phyloP scores from a whole-genome alignment of 1,140 invertebrate genomes.

The Venturia canescens region DNA sequence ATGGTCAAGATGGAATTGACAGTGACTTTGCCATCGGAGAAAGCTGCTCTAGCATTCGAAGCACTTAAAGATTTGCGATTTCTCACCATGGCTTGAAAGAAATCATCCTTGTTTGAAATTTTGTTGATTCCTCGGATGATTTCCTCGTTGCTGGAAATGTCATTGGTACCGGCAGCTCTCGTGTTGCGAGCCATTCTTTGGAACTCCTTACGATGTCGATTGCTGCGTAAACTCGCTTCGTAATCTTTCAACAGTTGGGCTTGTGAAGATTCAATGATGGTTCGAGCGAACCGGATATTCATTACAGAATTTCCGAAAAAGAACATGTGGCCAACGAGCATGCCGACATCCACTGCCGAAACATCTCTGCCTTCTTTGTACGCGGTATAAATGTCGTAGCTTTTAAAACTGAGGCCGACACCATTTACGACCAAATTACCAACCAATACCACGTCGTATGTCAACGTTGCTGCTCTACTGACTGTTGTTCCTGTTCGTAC shows the following conservation, averaged over 20 bases:
- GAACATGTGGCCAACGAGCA: slow-evolving; percentile 54
- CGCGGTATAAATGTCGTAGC: slow-evolving; percentile 48
- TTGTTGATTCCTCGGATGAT: slow-evolving; percentile 58
- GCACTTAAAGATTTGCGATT: slow-evolving; percentile 31
- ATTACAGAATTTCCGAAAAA: slow-evolving; percentile 57
- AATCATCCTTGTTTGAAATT: slow-evolving; percentile 54
- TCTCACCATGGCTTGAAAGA: slow-evolving; percentile 49
- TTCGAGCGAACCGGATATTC: slow-evolving; percentile 54
- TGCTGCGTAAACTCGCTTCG: slow-evolving; percentile 51
- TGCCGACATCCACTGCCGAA: slow-evolving; percentile 43
- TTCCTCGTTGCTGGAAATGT: slow-evolving; percentile 55
- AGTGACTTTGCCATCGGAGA: slow-evolving; percentile 49
- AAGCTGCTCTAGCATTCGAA: slow-evolving; percentile 15
- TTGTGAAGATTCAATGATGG: slow-evolving; percentile 57
- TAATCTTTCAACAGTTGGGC: slow-evolving; percentile 59
- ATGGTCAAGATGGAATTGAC: slow-evolving; percentile 50
- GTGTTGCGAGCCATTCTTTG: slow-evolving; percentile 53
- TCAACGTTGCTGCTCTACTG: slow-evolving; percentile 26
- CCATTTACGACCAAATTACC: slow-evolving; percentile 55
- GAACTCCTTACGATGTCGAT: slow-evolving; percentile 58
- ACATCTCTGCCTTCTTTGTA: slow-evolving; percentile 42
- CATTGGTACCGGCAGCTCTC: slow-evolving; percentile 39
- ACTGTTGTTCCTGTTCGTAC: slow-evolving; percentile 51
- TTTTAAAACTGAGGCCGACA: slow-evolving; percentile 46
- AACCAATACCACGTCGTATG: slow-evolving; percentile 56